Base-by-base conservation (phyloP, 2,888 invertebrate genomes). In the Conchocele bisecta region DNA sequence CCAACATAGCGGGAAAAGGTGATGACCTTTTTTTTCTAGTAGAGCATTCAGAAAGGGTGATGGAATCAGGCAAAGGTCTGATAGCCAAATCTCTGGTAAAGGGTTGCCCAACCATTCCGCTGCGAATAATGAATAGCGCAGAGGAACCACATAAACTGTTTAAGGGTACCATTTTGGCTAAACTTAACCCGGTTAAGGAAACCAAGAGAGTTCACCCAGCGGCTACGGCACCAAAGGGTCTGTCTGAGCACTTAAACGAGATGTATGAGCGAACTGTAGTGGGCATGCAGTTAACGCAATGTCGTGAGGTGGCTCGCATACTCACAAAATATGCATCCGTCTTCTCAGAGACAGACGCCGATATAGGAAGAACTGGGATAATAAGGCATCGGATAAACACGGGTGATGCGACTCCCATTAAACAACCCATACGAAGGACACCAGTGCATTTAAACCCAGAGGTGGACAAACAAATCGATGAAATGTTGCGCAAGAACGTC, bases 311-410 rank as follows among this genome's bases (percentile, higher is more conserved):
- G 13, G 33, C 13, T 20, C 33, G 15, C 24, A 26, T 26, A n/a
- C 22, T 64, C 20, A 24, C 22, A 26, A 28, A 68, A 33, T 58
- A 61, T 39, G n/a, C 17, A 13, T 37, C 26, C 22, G 37, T 46
- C 26, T 63, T 63, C 33, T 35, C 53, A 15, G 59, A 54, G 31
- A 13, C 33, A 13, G 54, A 68, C 22, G 42, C n/a, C 13, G 68
- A 68, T 26, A n/a, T 61, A 15, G 54, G 68, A 17, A 56, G 48
- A 41, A 39, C 70, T 9, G 46, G 29, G 11, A 11, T 57, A 7
- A 39, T 65, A n/a, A 41, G 48, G 26, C 71, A 71, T 31, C 28
- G 29, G 7, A 69, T 68, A 15, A 54, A 69, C 31, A 72, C 72
- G 9, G 68, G 68, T 35, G 29, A 51, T 42, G 59, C 71, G 17